Conservation (phyloP, 2,888 invertebrate genomes). For the Zele albiditarsus region DNA sequence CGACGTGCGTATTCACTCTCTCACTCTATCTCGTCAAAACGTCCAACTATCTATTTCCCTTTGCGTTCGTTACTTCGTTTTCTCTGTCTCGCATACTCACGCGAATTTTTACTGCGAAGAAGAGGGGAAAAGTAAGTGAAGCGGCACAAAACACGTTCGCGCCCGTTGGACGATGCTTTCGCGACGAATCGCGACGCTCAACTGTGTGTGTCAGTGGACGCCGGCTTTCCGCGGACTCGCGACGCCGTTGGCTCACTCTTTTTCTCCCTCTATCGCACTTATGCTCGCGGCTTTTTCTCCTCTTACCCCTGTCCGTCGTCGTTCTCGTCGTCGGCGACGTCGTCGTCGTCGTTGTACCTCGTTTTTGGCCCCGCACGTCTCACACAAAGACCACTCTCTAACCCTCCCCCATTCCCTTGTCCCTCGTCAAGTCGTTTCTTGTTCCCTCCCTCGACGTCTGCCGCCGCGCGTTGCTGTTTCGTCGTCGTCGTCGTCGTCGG, state of each 20-base stretch:
- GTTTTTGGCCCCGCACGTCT: slow-evolving; percentile 33
- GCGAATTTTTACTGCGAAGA: background rate
- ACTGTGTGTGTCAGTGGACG: slow-evolving; percentile 68
- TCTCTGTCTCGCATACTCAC: background rate
- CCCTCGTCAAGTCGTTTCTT: slow-evolving; percentile 31
- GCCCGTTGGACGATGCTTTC: slow-evolving; percentile 54
- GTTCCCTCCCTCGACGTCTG: slow-evolving; percentile 21
- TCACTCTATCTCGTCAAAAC: background rate
- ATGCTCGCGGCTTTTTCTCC: slow-evolving; percentile 32
- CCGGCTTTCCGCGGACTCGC: slow-evolving; percentile 63
- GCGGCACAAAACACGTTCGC: background rate
- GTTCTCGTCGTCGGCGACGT: slow-evolving; percentile 54
- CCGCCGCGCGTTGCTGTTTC: slow-evolving; percentile 14
- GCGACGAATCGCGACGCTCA: slow-evolving; percentile 65
- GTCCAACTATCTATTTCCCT: background rate
- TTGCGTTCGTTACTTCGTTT: background rate
- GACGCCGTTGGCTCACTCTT: slow-evolving; percentile 57
- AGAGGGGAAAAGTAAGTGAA: slow-evolving; percentile 12
- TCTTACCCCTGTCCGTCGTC: slow-evolving; percentile 38
- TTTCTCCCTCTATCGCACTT: slow-evolving; percentile 23
- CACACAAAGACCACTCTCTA: slow-evolving; percentile 31
- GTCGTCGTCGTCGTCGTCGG: background rate
- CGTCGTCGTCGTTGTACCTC: slow-evolving; percentile 50
- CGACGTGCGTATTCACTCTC: background rate
- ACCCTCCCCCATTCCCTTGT: slow-evolving; percentile 26